Conservation (phyloP, 2,797 vertebrate species). For the Thripadectes ignobilis region DNA sequence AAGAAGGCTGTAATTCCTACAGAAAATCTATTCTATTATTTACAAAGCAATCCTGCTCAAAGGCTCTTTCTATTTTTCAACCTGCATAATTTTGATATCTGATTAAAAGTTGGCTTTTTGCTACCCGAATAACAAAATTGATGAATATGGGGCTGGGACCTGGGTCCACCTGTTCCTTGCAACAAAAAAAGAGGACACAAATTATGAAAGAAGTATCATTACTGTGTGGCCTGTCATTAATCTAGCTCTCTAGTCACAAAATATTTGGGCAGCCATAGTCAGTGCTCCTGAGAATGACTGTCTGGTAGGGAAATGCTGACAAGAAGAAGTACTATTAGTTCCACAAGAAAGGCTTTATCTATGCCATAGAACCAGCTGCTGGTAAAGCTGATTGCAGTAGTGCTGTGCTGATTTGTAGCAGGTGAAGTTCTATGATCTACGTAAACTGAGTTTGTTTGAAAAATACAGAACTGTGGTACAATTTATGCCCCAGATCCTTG, state of each 20-base stretch:
- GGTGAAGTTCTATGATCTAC: neutral
- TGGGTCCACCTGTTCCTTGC: neutral
- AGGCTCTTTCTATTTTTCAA: neutral
- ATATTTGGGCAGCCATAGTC: neutral
- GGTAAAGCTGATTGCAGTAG: neutral
- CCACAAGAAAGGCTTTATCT: neutral
- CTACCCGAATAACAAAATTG: neutral
- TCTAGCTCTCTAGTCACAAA: neutral
- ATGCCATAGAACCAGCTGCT: neutral
- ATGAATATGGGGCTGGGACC: neutral
- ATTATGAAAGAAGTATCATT: neutral
- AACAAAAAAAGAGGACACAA: neutral
- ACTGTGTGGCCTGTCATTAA: neutral
- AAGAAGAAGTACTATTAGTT: neutral
- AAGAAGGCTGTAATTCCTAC: neutral
- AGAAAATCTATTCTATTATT: neutral
- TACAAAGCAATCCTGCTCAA: neutral
- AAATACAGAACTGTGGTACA: neutral
- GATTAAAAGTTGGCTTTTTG: neutral
- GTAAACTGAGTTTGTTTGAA: neutral
- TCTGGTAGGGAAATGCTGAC: neutral
- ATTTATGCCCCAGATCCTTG: neutral
- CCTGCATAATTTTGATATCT: neutral
- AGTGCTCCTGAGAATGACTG: neutral
- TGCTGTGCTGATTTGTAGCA: neutral